phyloP scores from a whole-genome alignment of 2,888 invertebrate species.

The Dendrolimus pini region DNA sequence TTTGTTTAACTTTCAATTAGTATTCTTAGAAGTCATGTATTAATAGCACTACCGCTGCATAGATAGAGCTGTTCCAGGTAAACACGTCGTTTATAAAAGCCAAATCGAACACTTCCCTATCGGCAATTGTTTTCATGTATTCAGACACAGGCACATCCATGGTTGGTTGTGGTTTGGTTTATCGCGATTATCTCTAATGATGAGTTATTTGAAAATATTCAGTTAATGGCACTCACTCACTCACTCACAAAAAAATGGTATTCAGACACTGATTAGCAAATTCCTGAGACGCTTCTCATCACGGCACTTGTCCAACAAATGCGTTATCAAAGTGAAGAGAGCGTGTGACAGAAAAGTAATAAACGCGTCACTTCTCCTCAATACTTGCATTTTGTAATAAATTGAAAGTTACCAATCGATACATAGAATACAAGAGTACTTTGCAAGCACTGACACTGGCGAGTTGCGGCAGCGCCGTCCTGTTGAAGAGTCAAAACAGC shows the following conservation, averaged over 20 bases:
- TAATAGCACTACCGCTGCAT: background rate
- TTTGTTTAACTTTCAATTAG: background rate
- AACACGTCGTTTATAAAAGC: background rate
- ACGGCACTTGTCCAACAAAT: slow-evolving; percentile 35
- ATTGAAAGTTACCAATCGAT: too few species aligned
- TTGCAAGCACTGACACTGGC: slow-evolving; percentile 14
- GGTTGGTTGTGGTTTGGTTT: too few species aligned
- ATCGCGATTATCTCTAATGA: slow-evolving; percentile 12
- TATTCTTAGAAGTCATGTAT: background rate
- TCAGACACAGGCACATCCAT: background rate
- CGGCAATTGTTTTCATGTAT: background rate
- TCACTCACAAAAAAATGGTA: slow-evolving; percentile 7
- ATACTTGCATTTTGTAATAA: too few species aligned
- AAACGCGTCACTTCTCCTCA: slow-evolving; percentile 16
- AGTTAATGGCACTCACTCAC: slow-evolving; percentile 10
- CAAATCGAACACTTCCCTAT: background rate
- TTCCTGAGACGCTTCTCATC: slow-evolving; percentile 42
- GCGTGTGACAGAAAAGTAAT: slow-evolving; percentile 27
- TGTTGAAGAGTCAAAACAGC: slow-evolving; percentile 30
- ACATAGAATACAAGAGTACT: background rate
- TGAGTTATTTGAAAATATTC: slow-evolving; percentile 5
- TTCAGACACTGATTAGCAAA: slow-evolving; percentile 43
- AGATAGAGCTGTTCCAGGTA: background rate
- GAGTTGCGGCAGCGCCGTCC: slow-evolving; percentile 29
- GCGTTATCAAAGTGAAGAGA: slow-evolving; percentile 33